Conservation (phyloP, 2,888 invertebrate species). For the Spodoptera exigua region DNA sequence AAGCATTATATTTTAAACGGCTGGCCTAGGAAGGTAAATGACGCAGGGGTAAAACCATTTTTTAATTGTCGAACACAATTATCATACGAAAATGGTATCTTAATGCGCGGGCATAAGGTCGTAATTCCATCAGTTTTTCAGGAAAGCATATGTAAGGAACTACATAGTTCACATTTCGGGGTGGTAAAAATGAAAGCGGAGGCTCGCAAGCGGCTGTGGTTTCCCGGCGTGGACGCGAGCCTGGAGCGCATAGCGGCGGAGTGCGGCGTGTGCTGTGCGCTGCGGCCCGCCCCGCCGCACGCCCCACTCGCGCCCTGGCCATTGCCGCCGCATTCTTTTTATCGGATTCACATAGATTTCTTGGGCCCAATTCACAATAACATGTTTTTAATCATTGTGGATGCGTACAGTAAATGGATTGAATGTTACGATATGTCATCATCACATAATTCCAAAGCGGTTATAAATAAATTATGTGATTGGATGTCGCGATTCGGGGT, state of each 20-base stretch:
- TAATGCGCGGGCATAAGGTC: too few relatives aligned
- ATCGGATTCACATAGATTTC: slow-evolving; percentile 18
- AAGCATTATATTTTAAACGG: slow-evolving; percentile 16
- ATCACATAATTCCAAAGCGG: slow-evolving; percentile 2
- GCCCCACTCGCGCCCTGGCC: slow-evolving; percentile 8
- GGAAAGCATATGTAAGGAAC: slow-evolving; percentile 1
- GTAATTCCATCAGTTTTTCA: slow-evolving; percentile 3
- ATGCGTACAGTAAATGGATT: too few relatives aligned
- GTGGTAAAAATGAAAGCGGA: slow-evolving; percentile 37
- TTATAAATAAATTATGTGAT: slow-evolving; percentile 11
- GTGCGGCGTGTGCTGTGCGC: slow-evolving; percentile 2
- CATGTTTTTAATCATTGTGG: slow-evolving; percentile 8
- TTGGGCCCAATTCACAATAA: slow-evolving; percentile 4
- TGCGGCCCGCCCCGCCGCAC: slow-evolving; percentile 7
- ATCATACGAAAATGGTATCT: too few relatives aligned
- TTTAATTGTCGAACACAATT: too few relatives aligned
- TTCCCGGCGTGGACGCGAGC: slow-evolving; percentile 42
- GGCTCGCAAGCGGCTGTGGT: too few relatives aligned
- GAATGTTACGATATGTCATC: slow-evolving; percentile 8
- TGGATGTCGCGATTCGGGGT: slow-evolving; percentile 18
- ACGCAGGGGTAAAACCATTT: not conserved
- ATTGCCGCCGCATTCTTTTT: not conserved
- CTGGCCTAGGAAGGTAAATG: slow-evolving; percentile 20
- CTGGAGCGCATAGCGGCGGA: slow-evolving; percentile 27
- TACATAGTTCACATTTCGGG: slow-evolving; percentile 24